Percentiles rank a stretch among this genome's conserved stretches.
phyloP scores from a whole-genome alignment of 2,888 invertebrate species.

The Phoenoteleia sp. region DNA sequence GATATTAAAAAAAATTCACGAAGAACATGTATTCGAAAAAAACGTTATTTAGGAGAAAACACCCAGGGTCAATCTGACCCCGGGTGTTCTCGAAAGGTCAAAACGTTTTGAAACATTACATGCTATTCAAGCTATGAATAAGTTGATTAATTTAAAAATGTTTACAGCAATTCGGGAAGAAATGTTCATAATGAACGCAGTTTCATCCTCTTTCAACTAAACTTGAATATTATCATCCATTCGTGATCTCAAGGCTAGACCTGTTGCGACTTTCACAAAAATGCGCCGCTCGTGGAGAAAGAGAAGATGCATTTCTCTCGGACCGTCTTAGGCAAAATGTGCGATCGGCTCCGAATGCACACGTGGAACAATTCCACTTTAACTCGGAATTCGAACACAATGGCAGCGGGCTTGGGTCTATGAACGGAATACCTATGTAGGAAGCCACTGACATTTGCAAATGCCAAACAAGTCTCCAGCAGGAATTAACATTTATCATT shows the following conservation, averaged over 20 bases:
- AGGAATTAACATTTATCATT: constrained; percentile 80
- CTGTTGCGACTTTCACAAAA: constrained; percentile 71
- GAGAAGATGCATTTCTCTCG: constrained; percentile 69
- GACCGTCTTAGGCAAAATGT: constrained; percentile 32
- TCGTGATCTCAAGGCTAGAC: constrained; percentile 51
- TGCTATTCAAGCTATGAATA: no score
- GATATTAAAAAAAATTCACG: no score
- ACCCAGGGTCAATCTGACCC: no score
- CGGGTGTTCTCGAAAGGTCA: no score
- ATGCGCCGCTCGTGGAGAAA: constrained; percentile 55
- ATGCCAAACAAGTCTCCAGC: constrained; percentile 80
- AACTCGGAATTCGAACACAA: constrained; percentile 71
- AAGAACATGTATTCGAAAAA: no score
- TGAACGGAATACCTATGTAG: constrained; percentile 77
- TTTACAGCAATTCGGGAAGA: no score
- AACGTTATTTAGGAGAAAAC: no score
- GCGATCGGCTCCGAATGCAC: constrained; percentile 36
- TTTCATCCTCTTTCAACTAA: constrained; percentile 23
- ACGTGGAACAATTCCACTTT: constrained; percentile 67
- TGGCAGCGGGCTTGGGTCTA: constrained; percentile 75
- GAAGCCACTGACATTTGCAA: constrained; percentile 85
- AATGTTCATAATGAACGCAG: constrained; percentile 30
- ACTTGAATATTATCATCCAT: constrained; percentile 44
- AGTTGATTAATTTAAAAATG: no score
- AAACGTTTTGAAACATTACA: no score